Evolutionary conservation across 2,797 vertebrate species (phyloP), one percentile per base, ranked within the genome.

Genomic region (Ispidina picta): DNA sequence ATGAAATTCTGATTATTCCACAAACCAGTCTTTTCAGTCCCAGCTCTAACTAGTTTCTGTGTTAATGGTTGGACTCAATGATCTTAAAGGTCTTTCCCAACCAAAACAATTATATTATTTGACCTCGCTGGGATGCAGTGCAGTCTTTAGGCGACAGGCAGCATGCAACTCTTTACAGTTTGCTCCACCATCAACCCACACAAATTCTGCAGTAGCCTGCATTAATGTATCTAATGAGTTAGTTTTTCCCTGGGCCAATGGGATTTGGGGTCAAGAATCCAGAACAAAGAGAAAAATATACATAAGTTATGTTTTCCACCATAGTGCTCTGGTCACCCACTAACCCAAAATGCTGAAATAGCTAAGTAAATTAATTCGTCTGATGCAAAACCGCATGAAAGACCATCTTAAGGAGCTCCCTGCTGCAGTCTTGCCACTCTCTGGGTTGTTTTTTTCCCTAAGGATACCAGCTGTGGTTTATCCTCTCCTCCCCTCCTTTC

Each of bases 321-420:
- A 17, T 39, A 83, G 62, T 83, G 81, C 28, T 69, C 56, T 64
- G 81, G 86, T 93, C 88, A 92, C 26, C 74, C 88, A n/a, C 83
- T 71, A 72, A 79, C 90, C 77, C 90, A 88, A 90, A 95, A 89
- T 58, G 81, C 81, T 88, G 88, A 82, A 91, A 71, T 29, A 82
- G 69, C 75, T 26, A 18, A 83, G 41, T 46, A 79, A 77, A 71
- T 65, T 16, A 58, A 54, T 74, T 81, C 5, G 3, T 76, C 69
- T 94, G 84, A 65, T 74, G 81, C 46, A 79, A 65, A 95, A 89
- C 93, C 51, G 16, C 86, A 87, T 90, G 43, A 90, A 92, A 91
- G 71, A 29, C 21, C 29, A 25, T 81, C 49, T 39, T 68, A 63
- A 81, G 74, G 64, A 88, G 70, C 33, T 89, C 66, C 41, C 49